Base-by-base conservation (phyloP, 2,888 invertebrate genomes). In the Agapetus fuscipes region DNA sequence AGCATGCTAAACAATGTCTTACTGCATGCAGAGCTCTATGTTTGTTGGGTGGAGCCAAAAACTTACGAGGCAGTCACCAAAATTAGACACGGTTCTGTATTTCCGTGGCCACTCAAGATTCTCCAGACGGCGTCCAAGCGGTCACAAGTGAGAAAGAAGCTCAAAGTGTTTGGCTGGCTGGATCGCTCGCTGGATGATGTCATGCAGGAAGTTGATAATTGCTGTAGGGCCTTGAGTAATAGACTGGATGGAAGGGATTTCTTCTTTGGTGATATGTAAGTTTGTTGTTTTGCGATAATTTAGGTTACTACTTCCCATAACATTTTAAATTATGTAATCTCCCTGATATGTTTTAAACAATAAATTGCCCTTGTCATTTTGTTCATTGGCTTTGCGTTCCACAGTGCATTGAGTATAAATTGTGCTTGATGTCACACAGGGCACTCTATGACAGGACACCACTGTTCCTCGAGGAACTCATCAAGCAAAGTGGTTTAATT, bases 71-170 rank as follows among this genome's bases (percentile, higher is more conserved):
- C 81, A 43, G 82, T 93, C 2, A 96, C 96, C 0, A 80, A 80
- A 43, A 75, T 78, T 0, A 74, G 96, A 4, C 86, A 90, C 60
- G 88, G 93, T 0, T 85, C 85, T 0, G 87, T 89, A 2, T 91
- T 89, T 64, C 89, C 93, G 0, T 97, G 93, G 86, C 97, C 97
- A 0, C 62, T 97, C 3, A 88, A 85, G 56, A 69, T 77, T 55
- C 63, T 91, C 24, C 76, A 94, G 54, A 90, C 88, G 2, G 77
- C 82, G 60, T 70, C 76, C 26, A 93, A 91, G 55, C 71, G 83
- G 29, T 68, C 72, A 50, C 66, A 77, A 47, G 74, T 89, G 1
- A 66, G 76, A 5, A 80, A 81, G 47, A 71, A 81, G 46, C 65
- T 97, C 7, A 78, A 76, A 47, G 82, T 86, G 1, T 71, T 87